Conservation (phyloP, 2,113 vertebrate genomes). For the Abramis brama region DNA sequence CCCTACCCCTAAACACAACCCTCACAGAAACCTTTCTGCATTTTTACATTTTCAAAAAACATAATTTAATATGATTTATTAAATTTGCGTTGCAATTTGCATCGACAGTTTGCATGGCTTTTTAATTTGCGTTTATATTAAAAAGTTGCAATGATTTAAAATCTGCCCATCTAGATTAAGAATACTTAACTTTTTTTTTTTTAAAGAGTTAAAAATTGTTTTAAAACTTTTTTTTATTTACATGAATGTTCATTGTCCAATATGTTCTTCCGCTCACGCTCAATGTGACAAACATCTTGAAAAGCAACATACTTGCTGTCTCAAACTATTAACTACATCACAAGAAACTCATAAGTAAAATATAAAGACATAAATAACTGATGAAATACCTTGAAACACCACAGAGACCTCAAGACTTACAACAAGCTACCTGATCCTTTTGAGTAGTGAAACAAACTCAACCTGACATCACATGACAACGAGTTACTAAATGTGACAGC, state of each 20-base stretch:
- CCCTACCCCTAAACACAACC: too few relatives aligned
- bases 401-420: constrained; percentile 10
- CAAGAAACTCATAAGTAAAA: not conserved
- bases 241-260: not conserved
- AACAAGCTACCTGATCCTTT: not conserved
- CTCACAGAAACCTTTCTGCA: too few relatives aligned
- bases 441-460: not conserved
- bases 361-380: not conserved
- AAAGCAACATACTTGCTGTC: not conserved
- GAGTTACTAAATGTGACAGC: constrained; percentile 1
- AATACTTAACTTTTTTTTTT: not conserved
- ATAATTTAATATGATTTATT: too few relatives aligned
- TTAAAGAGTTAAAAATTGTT: too few relatives aligned
- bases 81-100: too few relatives aligned
- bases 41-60: too few relatives aligned
- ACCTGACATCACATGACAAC: not conserved
- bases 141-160: not conserved
- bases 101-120: not conserved
- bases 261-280: not conserved
- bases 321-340: constrained; percentile 17
- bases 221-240: not conserved
- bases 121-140: not conserved
- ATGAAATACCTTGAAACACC: not conserved
- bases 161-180: not conserved
- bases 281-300: not conserved